Evolutionary conservation across 2,113 vertebrate genomes (phyloP).

Genomic region (Archocentrus centrarchus): DNA sequence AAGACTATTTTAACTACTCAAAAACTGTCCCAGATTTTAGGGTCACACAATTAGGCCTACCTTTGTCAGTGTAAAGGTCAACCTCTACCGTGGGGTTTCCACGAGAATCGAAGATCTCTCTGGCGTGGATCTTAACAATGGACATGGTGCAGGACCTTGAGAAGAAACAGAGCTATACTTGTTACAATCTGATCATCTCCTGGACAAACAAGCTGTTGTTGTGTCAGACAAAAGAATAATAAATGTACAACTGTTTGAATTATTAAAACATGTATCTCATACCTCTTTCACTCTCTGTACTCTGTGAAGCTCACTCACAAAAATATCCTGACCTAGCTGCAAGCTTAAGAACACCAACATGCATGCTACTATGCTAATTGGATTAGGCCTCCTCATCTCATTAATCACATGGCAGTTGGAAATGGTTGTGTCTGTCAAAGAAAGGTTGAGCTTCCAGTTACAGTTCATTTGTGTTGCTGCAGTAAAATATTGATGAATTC

Average conservation of each 20-base stretch:
- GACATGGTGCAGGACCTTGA: conserved; percentile 88
- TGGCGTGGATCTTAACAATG: conserved; percentile 87
- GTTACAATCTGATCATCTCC: not conserved
- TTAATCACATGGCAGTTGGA: conserved; percentile 61
- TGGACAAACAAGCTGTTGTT: not conserved
- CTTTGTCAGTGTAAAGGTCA: conserved; percentile 91
- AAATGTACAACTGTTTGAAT: not conserved
- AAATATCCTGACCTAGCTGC: conserved; percentile 69
- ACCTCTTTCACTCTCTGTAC: conserved; percentile 23
- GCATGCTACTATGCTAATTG: conserved; percentile 63
- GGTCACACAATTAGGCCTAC: conserved; percentile 66
- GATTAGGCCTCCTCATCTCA: conserved; percentile 70
- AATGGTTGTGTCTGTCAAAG: conserved; percentile 31
- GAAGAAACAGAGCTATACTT: conserved; percentile 11
- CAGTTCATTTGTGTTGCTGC: not conserved
- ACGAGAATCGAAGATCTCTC: conserved; percentile 97
- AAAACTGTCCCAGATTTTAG: not conserved
- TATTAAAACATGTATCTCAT: not conserved
- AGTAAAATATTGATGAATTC: not conserved
- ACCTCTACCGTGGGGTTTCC: conserved; percentile 98
- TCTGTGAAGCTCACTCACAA: conserved; percentile 39
- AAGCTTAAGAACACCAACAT: conserved; percentile 55
- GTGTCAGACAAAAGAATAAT: not conserved
- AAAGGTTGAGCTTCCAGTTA: conserved; percentile 3
- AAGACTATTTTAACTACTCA: not conserved